Evolutionary conservation across 1,140 invertebrate species (phyloP).

Genomic region (Yoshiicerus persimilis): DNA sequence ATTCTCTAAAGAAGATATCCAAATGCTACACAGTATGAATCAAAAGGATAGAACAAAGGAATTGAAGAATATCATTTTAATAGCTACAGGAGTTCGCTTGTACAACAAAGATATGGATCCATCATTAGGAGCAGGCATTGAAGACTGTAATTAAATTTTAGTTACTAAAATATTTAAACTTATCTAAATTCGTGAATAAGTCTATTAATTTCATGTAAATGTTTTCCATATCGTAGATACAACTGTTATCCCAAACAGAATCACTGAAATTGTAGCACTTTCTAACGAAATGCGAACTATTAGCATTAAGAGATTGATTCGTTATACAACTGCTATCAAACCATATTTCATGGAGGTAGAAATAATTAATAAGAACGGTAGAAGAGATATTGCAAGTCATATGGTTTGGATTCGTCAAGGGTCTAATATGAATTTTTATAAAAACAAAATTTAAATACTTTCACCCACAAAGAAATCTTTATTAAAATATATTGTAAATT

Average conservation of each 20-base stretch:
- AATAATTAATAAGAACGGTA: background rate
- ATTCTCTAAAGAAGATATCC: background rate
- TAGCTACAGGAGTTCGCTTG: conserved; percentile 25
- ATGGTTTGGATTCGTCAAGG: conserved; percentile 34
- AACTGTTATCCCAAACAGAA: background rate
- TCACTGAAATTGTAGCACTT: background rate
- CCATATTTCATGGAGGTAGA: conserved; percentile 26
- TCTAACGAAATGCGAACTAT: background rate
- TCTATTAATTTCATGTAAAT: background rate
- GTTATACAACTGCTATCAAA: conserved; percentile 27
- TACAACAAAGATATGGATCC: background rate
- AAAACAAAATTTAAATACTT: too few relatives aligned
- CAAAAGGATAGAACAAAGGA: background rate
- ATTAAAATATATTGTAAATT: too few relatives aligned
- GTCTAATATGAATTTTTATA: too few relatives aligned
- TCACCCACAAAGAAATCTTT: too few relatives aligned
- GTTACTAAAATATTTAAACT: background rate
- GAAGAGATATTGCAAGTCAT: conserved; percentile 22
- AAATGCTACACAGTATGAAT: background rate
- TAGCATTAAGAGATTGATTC: conserved; percentile 8
- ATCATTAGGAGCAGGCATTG: background rate
- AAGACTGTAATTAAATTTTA: conserved; percentile 18
- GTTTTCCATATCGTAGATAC: background rate
- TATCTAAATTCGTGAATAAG: background rate
- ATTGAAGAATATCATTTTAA: background rate